phyloP scores from a whole-genome alignment of 2,113 vertebrate species.

The Chaenogobius annularis region DNA sequence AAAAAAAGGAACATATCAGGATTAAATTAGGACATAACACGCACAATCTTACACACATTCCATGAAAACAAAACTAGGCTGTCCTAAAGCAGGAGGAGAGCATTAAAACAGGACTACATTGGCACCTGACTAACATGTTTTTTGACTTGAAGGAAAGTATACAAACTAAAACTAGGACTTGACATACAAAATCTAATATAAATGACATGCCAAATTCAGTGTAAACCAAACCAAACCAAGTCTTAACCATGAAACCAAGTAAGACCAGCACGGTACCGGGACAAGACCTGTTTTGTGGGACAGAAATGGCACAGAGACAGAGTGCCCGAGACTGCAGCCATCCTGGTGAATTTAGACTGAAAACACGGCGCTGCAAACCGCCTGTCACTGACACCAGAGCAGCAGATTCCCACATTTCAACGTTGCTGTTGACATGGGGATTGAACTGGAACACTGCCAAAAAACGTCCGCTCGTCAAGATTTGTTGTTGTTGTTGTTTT shows the following conservation, averaged over 20 bases:
- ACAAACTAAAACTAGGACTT: neutral
- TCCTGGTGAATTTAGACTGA: neutral
- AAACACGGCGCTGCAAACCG: slow-evolving; percentile 30
- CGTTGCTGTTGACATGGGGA: slow-evolving; percentile 3
- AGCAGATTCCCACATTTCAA: neutral
- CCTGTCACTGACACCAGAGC: slow-evolving; percentile 1
- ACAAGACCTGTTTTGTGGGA: neutral
- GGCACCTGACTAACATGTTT: no score
- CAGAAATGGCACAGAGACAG: neutral
- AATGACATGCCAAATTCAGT: neutral
- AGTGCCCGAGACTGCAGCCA: slow-evolving; percentile 1
- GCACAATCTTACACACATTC: no score
- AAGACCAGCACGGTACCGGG: neutral
- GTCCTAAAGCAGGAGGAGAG: no score
- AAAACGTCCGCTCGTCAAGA: neutral
- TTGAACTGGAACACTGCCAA: slow-evolving; percentile 13
- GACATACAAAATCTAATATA: neutral
- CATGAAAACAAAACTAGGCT: no score
- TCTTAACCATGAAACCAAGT: neutral
- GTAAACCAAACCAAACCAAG: neutral
- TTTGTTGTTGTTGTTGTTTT: no score
- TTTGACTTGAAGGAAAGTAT: neutral
- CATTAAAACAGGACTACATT: no score
- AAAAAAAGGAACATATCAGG: neutral
- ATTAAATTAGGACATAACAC: no score